phyloP scores from a whole-genome alignment of 2,113 vertebrate genomes.

The Lycaon pictus region DNA sequence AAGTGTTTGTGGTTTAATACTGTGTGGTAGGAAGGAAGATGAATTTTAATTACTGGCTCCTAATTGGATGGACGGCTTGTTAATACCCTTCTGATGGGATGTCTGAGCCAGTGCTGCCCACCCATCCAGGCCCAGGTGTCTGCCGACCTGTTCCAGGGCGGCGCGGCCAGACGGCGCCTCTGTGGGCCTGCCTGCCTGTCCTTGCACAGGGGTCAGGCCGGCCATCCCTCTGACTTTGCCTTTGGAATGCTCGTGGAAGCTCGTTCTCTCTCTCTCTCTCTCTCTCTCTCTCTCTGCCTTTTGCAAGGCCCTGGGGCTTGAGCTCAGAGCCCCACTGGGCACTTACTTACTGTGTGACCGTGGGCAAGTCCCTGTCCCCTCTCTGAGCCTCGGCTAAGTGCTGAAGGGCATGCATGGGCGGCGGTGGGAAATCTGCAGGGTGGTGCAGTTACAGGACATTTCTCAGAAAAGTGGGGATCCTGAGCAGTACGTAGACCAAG shows the following conservation, averaged over 20 bases:
- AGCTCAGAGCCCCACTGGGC: not conserved
- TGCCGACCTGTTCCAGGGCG: not conserved
- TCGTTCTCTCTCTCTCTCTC: not conserved
- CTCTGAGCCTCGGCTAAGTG: not conserved
- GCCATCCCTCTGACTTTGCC: not conserved
- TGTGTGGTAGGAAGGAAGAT: constrained; percentile 81
- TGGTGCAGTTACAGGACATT: rapidly evolving
- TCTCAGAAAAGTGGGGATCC: not conserved
- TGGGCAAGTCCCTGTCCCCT: not conserved
- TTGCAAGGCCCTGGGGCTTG: not conserved
- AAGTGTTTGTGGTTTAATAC: constrained; percentile 88
- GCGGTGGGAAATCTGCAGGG: not conserved
- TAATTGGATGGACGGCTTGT: constrained; percentile 87
- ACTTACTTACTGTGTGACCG: not conserved
- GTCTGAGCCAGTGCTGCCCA: constrained; percentile 63
- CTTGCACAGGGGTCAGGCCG: not conserved
- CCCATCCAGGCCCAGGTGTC: constrained; percentile 41
- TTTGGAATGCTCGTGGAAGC: not conserved
- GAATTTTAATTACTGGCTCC: constrained; percentile 90
- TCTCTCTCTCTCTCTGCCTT: not conserved
- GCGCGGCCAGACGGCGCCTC: rapidly evolving
- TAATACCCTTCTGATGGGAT: constrained; percentile 84
- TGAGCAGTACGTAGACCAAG: rapidly evolving
- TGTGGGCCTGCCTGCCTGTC: not conserved
- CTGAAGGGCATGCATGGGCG: rapidly evolving